Evolutionary conservation across 2,888 invertebrate genomes (phyloP), one percentile per base, ranked within the genome.

Genomic region (Diarsia brunnea): DNA sequence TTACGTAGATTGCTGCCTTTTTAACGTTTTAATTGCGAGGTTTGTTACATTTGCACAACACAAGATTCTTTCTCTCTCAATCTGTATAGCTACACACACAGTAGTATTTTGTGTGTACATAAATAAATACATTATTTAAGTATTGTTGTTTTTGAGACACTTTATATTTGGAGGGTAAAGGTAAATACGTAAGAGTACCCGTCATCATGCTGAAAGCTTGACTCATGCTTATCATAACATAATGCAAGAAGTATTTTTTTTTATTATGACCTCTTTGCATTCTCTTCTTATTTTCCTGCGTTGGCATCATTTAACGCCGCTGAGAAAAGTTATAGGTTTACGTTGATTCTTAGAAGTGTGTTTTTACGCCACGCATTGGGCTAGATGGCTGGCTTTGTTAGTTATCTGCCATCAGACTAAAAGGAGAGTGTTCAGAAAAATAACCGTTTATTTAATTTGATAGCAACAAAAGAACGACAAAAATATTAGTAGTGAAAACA

Each of bases 401-500:
- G 27, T 68, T 38, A 60, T 12, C 31, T n/a, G n/a, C 61, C 5
- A 27, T 21, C 16, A 12, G 11, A 49, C 2, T 16, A 47, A 19
- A 27, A 63, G 64, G n/a, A 51, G 16, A 27, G 43, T 38, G 7
- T 53, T 68, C 24, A 14, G 45, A 73, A 53, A 66, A 58, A 72
- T 75, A 64, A 63, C 68, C 75, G 63, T 76, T 84, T 69, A 73
- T 79, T 78, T 63, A 81, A 85, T 84, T 74, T 70, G 16, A 71
- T 61, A 49, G 24, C 68, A 78, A 77, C 82, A 84, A 84, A 84
- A 80, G 49, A 74, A 84, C 70, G 79, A 84, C 84, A 86, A 85
- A 89, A 90, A 90, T 90, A 89, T 87, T 78, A 77, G 77, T 82
- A 67, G 69, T 84, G 84, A 81, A 90, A 90, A 91, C 91, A 90